These are phyloP conservation scores for Bufo gargarizans DNA, from an alignment of 2,113 vertebrate genomes.

Conservation along the genomic window DNA sequence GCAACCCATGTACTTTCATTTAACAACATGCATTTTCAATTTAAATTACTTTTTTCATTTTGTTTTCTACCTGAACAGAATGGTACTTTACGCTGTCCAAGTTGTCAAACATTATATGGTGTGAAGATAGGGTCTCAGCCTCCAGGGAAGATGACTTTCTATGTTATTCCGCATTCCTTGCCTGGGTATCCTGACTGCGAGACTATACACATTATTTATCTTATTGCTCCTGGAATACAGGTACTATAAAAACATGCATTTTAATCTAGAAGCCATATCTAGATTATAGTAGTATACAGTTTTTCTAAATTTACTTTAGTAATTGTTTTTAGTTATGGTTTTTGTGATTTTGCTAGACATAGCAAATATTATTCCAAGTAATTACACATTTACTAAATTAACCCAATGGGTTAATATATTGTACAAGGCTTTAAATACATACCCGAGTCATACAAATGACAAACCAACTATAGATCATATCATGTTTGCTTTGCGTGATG, in stretches of 20 bases:
- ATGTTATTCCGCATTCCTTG: conserved; percentile 91
- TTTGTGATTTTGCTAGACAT: no score
- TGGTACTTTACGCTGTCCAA: conserved; percentile 95
- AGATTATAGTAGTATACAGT: no score
- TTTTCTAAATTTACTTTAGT: no score
- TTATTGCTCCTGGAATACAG: conserved; percentile 92
- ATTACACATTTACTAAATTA: neutral
- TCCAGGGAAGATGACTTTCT: conserved; percentile 96
- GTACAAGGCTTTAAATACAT: neutral
- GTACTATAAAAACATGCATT: conserved; percentile 64
- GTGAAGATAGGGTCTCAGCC: conserved; percentile 95
- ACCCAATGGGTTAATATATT: neutral
- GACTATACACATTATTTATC: conserved; percentile 95
- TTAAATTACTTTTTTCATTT: neutral
- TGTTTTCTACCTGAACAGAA: conserved; percentile 72
- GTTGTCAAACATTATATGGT: conserved; percentile 96
- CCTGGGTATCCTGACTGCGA: conserved; percentile 91
- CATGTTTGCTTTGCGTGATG: neutral
- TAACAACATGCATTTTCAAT: no score
- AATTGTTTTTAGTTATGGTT: no score
- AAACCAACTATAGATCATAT: neutral
- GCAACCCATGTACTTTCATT: no score
- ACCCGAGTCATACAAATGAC: neutral
- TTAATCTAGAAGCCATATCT: no score
- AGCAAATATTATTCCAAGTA: neutral